phyloP scores from a whole-genome alignment of 35 echinoderm and acorn worm species.

The Hemicentrotus pulcherrimus region DNA sequence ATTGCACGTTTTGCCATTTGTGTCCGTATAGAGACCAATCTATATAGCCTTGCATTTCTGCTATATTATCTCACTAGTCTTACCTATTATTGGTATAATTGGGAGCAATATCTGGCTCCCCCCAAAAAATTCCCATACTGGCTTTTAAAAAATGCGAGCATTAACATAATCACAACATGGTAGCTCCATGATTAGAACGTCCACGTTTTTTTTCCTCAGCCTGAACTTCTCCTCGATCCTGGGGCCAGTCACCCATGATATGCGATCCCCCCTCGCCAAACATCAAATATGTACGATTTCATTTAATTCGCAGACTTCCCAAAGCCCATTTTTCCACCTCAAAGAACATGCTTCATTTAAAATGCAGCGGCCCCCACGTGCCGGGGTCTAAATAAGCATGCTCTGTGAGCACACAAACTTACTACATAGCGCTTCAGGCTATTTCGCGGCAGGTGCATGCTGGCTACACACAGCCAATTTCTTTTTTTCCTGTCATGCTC shows the following conservation, averaged over 20 bases:
- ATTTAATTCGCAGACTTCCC: constrained; percentile 11
- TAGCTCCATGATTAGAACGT: neutral
- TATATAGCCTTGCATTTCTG: neutral
- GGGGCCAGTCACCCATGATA: neutral
- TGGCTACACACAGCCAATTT: neutral
- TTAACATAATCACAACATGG: neutral
- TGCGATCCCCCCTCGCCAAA: neutral
- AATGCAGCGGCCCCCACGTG: constrained; percentile 37
- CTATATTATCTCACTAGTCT: neutral
- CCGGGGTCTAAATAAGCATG: constrained; percentile 23
- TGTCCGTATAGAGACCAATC: no score
- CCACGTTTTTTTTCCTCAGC: neutral
- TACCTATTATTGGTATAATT: neutral
- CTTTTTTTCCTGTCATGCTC: neutral
- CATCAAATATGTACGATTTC: constrained; percentile 19
- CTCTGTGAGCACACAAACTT: constrained; percentile 16
- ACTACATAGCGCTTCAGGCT: constrained; percentile 23
- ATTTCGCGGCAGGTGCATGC: neutral
- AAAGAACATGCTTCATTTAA: constrained; percentile 37
- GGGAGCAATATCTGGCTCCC: neutral
- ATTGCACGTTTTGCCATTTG: no score
- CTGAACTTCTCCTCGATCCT: neutral
- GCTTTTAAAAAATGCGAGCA: neutral
- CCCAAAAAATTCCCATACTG: neutral
- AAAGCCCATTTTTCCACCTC: constrained; percentile 33